Base-by-base conservation (phyloP, 2,888 invertebrate genomes). In the Timema cristinae region DNA sequence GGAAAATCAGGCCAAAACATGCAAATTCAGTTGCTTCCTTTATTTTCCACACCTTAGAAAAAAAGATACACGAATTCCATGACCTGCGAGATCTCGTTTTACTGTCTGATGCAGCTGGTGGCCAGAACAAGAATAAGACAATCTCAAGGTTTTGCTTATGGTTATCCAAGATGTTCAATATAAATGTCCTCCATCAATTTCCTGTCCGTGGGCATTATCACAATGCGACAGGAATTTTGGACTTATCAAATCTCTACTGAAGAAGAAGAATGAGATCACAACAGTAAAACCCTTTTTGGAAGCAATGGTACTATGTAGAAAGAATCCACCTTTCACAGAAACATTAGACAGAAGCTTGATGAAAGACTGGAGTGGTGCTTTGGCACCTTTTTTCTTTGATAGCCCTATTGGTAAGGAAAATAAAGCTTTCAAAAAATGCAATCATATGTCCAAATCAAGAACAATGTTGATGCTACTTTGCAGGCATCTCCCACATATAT, bases 161-260 rank as follows among this genome's bases (percentile, higher is more conserved):
- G 48, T 6, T 67, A 50, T 49, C 11, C 13, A 67, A 50, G 13
- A 1, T 50, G 15, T 13, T 11, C 16, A 49, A 67, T 10, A 50
- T 50, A 6, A 50, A 50, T 7, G n/a, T 7, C 11, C 16, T 49
- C 7, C 6, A 59, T 13, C n/a, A 13, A n/a, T 9, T 59, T 59
- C 59, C 59, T 11, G 59, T 67, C 16, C 16, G 2, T 15, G n/a
- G 50, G 10, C 10, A 67, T 67, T 67, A 13, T 49, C 50, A 8
- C n/a, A 67, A 67, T 67, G n/a, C 50, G 16, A 67, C 50, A 67
- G 67, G 50, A 11, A 67, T 16, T 67, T 67, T 49, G 67, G 50
- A 50, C 49, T 50, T 15, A 32, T 50, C 5, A 67, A 67, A 50
- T 15, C 16, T 7, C n/a, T 13, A 9, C 16, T 67, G 50, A 67